A percentile compares a stretch with the other conserved stretches of the same genome.
Evolutionary conservation across 2,113 vertebrate species (phyloP).

Genomic region (Murina feae): DNA sequence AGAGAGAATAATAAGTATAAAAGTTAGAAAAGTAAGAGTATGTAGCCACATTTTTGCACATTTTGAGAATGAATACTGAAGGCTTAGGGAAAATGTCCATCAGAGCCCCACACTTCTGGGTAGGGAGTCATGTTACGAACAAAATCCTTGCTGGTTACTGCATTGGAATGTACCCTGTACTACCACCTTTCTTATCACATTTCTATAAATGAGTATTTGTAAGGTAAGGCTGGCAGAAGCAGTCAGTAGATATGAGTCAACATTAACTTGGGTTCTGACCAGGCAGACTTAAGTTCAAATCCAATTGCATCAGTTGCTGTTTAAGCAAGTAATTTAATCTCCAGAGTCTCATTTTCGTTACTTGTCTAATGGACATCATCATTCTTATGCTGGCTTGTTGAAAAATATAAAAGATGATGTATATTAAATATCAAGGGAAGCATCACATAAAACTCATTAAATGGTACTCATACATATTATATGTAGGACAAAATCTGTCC

Average conservation of each 20-base stretch:
- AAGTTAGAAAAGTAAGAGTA: not conserved
- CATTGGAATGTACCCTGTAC: not conserved
- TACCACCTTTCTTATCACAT: not conserved
- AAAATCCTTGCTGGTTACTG: not conserved
- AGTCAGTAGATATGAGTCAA: not conserved
- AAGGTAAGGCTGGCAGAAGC: not conserved
- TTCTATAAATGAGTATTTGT: not conserved
- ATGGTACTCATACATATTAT: not conserved
- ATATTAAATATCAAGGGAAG: not conserved
- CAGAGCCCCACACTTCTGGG: not conserved
- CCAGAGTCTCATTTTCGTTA: not conserved
- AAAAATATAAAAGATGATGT: not conserved
- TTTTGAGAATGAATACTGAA: not conserved
- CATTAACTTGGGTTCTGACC: not conserved
- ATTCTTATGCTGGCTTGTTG: not conserved
- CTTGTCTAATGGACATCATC: not conserved
- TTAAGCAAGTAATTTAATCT: not conserved
- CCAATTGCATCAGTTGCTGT: not conserved
- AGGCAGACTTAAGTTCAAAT: not conserved
- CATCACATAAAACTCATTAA: not conserved
- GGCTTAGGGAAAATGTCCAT: not conserved
- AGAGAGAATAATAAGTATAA: not conserved
- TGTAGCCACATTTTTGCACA: not conserved
- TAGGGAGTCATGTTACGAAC: not conserved
- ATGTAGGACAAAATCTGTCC: not conserved